Evolutionary conservation across 2,797 vertebrate species (phyloP).

Genomic region (Lithobates pipiens): DNA sequence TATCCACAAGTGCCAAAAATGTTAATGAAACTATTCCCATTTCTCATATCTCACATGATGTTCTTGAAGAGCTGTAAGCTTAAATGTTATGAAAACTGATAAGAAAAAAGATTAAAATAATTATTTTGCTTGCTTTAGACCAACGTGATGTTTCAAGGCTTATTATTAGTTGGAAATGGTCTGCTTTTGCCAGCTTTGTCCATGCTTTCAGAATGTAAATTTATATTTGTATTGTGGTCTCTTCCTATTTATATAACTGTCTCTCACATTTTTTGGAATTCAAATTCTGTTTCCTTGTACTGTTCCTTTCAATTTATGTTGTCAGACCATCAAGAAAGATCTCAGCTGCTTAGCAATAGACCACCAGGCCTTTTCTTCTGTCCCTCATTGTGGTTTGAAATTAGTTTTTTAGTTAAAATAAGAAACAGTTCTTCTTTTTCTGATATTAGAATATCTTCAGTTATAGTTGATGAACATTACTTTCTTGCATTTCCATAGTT

Average conservation of each 20-base stretch:
- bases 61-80: too few species aligned
- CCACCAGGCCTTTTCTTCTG: conserved; percentile 22
- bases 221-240: background rate
- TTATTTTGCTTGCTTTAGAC: too few species aligned
- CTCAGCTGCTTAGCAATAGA: conserved; percentile 37
- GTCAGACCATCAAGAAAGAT: background rate
- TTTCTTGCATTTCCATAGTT: conserved; percentile 2
- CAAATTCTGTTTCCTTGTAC: conserved; percentile 14
- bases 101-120: too few species aligned
- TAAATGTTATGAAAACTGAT: too few species aligned
- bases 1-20: too few species aligned
- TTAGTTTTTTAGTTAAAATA: conserved; percentile 25
- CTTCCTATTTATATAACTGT: conserved; percentile 2
- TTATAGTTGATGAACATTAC: conserved; percentile 2
- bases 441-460: conserved; percentile 8
- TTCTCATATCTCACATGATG: too few species aligned
- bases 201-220: background rate
- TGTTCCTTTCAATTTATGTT: conserved; percentile 6
- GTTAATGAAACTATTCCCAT: too few species aligned
- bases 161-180: background rate
- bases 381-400: background rate
- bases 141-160: too few species aligned
- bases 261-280: conserved; percentile 1
- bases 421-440: background rate
- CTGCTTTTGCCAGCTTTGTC: background rate